Percentiles rank a stretch among this genome's conserved stretches.
Evolutionary conservation across 30 jellyfish, hydroid and myxozoan genomes (phyloP).

Genomic region (Aurelia sp.): DNA sequence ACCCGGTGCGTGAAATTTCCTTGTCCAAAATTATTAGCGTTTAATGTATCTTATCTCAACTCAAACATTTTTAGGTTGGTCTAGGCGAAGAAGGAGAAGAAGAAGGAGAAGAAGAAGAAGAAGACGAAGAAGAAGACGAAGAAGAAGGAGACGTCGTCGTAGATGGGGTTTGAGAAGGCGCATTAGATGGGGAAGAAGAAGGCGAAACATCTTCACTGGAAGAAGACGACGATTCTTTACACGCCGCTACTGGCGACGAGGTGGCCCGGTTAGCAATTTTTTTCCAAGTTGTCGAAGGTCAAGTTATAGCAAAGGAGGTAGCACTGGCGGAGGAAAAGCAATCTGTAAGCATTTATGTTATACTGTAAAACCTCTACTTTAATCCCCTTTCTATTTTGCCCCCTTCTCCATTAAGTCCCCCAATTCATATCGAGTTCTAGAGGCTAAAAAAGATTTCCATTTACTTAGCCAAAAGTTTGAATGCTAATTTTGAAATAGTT

Average conservation of each 20-base stretch:
- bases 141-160: constrained; percentile 15
- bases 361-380: too few species aligned
- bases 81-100: too few species aligned
- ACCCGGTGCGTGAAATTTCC: too few species aligned
- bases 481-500: too few species aligned
- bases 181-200: constrained; percentile 11
- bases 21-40: too few species aligned
- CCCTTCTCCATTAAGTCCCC: too few species aligned
- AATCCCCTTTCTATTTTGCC: too few species aligned
- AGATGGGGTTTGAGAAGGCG: constrained; percentile 13
- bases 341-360: neutral
- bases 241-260: constrained; percentile 12
- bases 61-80: too few species aligned
- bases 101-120: neutral
- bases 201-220: neutral
- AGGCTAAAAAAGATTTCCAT: too few species aligned
- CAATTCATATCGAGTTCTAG: too few species aligned
- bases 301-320: neutral
- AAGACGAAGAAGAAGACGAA: constrained; percentile 8
- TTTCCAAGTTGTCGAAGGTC: constrained; percentile 30
- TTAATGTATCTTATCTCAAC: too few species aligned
- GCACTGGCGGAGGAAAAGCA: constrained; percentile 10
- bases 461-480: too few species aligned
- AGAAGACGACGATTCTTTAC: constrained; percentile 17
- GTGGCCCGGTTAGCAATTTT: neutral